Conservation (phyloP, 2,888 invertebrate genomes). For the Leptopterna dolabrata region DNA sequence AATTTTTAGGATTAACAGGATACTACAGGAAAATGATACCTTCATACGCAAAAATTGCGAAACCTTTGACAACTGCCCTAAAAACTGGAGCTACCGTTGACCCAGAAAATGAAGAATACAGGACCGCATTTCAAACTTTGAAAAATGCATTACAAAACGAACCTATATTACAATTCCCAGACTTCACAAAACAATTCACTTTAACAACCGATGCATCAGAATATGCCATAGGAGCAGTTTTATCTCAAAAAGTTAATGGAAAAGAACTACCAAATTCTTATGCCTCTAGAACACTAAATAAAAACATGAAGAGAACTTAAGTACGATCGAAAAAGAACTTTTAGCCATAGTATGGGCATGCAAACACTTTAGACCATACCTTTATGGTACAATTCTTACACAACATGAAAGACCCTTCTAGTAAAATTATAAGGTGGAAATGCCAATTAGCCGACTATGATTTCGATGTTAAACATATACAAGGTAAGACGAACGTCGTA, state of each 20-base stretch:
- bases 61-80: not conserved
- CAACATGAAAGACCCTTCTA: not conserved
- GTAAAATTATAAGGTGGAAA: not conserved
- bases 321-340: not conserved
- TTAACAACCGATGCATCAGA: not conserved
- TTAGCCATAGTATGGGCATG: not conserved
- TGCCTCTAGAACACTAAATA: not conserved
- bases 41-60: not conserved
- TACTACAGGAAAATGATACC: no score
- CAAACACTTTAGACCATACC: not conserved
- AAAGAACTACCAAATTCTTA: not conserved
- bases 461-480: not conserved
- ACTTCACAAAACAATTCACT: not conserved
- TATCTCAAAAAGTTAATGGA: not conserved
- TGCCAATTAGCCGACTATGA: no score
- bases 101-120: not conserved
- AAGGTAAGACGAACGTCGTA: not conserved
- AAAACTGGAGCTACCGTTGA: not conserved
- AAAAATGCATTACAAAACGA: no score
- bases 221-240: no score
- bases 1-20: no score
- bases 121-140: not conserved
- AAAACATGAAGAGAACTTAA: not conserved
- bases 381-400: not conserved
- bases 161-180: no score